Conservation (phyloP, 2,888 invertebrate species). For the Trissoscelio sp. region DNA sequence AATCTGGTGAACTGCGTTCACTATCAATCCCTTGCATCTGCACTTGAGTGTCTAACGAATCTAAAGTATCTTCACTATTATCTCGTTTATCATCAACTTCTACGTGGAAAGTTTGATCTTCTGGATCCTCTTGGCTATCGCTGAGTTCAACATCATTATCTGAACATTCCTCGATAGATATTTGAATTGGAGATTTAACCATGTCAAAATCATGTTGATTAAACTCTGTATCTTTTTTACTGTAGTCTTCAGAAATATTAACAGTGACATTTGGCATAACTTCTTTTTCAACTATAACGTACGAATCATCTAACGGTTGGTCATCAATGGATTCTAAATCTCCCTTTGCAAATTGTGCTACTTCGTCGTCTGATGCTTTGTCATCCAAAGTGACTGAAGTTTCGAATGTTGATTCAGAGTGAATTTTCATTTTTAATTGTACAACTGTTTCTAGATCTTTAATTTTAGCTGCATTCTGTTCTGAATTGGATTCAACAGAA, state of each 20-base stretch:
- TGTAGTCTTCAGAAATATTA: slow-evolving; percentile 70
- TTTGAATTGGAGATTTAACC: slow-evolving; percentile 82
- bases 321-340: slow-evolving; percentile 52
- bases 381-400: slow-evolving; percentile 27
- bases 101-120: slow-evolving; percentile 76
- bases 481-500: slow-evolving; percentile 79
- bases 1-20: slow-evolving; percentile 81
- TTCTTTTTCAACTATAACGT: slow-evolving; percentile 71
- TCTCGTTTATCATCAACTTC: slow-evolving; percentile 79
- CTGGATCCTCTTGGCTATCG: slow-evolving; percentile 72
- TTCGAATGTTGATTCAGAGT: slow-evolving; percentile 8
- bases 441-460: slow-evolving; percentile 22
- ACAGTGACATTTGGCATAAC: slow-evolving; percentile 78
- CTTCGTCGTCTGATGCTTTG: slow-evolving; percentile 25
- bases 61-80: slow-evolving; percentile 81
- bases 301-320: slow-evolving; percentile 43
- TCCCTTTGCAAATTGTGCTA: slow-evolving; percentile 17
- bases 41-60: slow-evolving; percentile 80
- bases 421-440: neutral
- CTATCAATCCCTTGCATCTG: slow-evolving; percentile 80
- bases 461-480: slow-evolving; percentile 71
- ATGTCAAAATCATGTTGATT: slow-evolving; percentile 73
- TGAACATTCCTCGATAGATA: slow-evolving; percentile 82
- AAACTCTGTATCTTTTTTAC: slow-evolving; percentile 66
- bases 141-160: slow-evolving; percentile 77